Conservation (phyloP, 2,888 invertebrate species). For the Megastigmus dorsalis region DNA sequence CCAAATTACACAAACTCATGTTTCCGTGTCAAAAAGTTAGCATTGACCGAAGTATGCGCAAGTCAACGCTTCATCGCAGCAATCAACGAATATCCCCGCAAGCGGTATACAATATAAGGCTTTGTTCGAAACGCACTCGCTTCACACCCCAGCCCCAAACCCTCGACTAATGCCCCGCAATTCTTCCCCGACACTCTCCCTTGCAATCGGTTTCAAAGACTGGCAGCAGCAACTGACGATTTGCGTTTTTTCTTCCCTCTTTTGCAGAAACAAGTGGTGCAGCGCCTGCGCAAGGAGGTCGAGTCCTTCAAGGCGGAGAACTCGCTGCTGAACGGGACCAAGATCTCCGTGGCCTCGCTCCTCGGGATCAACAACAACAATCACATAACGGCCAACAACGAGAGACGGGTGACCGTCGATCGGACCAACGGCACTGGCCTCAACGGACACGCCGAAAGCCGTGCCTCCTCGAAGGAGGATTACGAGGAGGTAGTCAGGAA, state of each 20-base stretch:
- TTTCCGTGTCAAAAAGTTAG: no score
- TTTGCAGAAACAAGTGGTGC: constrained; percentile 77
- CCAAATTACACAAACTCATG: no score
- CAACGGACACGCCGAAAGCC: constrained; percentile 37
- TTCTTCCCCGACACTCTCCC: no score
- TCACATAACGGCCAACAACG: constrained; percentile 65
- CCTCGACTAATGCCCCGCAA: no score
- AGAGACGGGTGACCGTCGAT: constrained; percentile 50
- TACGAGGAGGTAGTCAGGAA: constrained; percentile 67
- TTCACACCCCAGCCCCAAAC: no score
- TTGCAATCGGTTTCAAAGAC: no score
- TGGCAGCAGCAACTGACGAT: no score
- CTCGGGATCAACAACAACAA: constrained; percentile 69
- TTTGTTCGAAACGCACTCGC: no score
- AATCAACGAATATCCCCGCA: no score
- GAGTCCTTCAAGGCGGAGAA: constrained; percentile 76
- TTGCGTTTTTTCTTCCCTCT: background rate
- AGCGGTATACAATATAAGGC: no score
- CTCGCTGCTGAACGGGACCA: constrained; percentile 63
- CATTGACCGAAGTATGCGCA: no score
- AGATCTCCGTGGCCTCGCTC: constrained; percentile 67
- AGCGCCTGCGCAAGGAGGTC: constrained; percentile 77
- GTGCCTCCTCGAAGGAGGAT: constrained; percentile 65
- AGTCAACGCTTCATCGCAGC: no score
- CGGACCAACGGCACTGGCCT: constrained; percentile 46